phyloP scores from a whole-genome alignment of 2,113 vertebrate genomes.

The Phrynosoma platyrhinos region DNA sequence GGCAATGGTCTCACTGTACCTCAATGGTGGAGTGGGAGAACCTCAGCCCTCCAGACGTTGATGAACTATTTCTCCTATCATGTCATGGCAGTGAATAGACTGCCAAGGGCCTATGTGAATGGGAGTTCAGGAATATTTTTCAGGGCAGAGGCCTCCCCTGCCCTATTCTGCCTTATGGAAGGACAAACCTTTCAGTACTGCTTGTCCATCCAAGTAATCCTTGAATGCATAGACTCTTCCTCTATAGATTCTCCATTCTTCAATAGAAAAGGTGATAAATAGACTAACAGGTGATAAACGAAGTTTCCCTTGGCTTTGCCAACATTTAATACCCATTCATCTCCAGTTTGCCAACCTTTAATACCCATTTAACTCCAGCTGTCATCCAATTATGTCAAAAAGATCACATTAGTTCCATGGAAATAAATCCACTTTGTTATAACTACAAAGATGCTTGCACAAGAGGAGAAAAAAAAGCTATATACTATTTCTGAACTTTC shows the following conservation, averaged over 20 bases:
- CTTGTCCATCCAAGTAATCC: not conserved
- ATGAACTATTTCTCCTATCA: not conserved
- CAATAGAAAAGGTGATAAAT: slow-evolving; percentile 41
- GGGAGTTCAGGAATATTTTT: no score
- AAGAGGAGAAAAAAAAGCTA: slow-evolving; percentile 35
- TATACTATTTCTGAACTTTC: slow-evolving; percentile 38
- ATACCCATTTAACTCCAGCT: slow-evolving; percentile 52
- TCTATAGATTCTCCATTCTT: slow-evolving; percentile 25
- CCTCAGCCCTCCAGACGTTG: not conserved
- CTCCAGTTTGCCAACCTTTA: slow-evolving; percentile 27
- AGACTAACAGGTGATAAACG: slow-evolving; percentile 3
- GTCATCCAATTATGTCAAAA: slow-evolving; percentile 59
- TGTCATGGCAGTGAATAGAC: no score
- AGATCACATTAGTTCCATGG: slow-evolving; percentile 19
- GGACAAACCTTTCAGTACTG: no score
- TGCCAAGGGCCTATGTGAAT: no score
- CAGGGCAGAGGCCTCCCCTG: not conserved
- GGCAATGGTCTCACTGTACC: not conserved
- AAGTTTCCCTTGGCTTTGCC: slow-evolving; percentile 40
- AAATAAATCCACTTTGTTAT: slow-evolving; percentile 49
- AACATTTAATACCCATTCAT: slow-evolving; percentile 42
- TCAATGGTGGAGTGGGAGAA: not conserved
- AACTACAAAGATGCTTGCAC: slow-evolving; percentile 39
- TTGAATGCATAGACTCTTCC: not conserved
- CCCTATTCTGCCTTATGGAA: not conserved